Base-by-base conservation (phyloP, 1,140 invertebrate genomes). In the Drosophila navojoa region DNA sequence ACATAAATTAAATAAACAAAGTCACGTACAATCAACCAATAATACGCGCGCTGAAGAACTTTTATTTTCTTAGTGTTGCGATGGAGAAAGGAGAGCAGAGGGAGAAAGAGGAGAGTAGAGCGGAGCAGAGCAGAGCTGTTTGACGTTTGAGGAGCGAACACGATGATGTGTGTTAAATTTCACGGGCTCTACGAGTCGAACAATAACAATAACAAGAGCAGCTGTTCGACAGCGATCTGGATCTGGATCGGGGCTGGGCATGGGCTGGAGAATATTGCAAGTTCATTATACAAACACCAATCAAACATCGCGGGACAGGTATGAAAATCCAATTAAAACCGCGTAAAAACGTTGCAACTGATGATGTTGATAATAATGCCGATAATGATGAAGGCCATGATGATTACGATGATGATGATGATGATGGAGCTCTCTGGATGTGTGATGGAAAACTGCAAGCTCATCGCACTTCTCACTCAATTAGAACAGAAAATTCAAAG, bases 401-500 rank as follows among this genome's bases (percentile, higher is more conserved):
- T 32, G 45, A 61, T 22, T 22, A 22, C 50, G 27, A 47, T 47
- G 25, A 60, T 61, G 27, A 47, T 47, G 25, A 60, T 45, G 25
- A 59, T 55, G 59, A 49, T 55, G 50, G 40, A 11, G 52, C 63
- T 62, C 71, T 64, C 66, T 79, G 76, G 67, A 78, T 72, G 63
- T 72, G 70, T 68, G 70, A 72, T 67, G 62, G 54, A 89, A 89
- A 89, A 89, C 70, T 89, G 84, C 84, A 80, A 76, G 77, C 80
- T 89, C 84, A 89, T 70, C 71, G 68, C 84, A 89, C 84, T 89
- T 89, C 85, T 87, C 75, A 89, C 79, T 89, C 85, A 89, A 89
- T 89, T 89, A 89, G 84, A 89, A 89, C 84, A 89, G 85, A 84
- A 90, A 89, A 89, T 89, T 89, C 85, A 79, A 84, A 78, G 84